These are phyloP conservation scores for Varanus salvator DNA, from an alignment of 2,113 vertebrate species.

Conservation along the genomic window DNA sequence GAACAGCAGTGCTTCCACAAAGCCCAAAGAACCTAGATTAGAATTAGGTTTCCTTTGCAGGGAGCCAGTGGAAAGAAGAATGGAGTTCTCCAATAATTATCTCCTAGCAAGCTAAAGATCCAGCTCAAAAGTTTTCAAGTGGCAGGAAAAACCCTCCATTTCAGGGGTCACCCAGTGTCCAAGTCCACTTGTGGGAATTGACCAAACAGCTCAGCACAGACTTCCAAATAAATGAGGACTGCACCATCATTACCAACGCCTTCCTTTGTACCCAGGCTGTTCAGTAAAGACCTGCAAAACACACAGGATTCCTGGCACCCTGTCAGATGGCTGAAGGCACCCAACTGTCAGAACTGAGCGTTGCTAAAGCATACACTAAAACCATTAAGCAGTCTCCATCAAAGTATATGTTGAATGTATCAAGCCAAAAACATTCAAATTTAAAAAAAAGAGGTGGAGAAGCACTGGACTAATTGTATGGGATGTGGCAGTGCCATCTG, in stretches of 20 bases:
- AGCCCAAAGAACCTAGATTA: conserved; percentile 31
- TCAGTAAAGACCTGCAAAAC: neutral
- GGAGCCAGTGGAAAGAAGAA: neutral
- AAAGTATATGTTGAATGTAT: neutral
- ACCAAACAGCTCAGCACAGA: neutral
- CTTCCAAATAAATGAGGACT: too few relatives aligned
- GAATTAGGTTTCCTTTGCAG: neutral
- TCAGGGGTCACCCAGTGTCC: neutral
- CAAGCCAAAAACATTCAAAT: neutral
- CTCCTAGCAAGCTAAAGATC: fast-evolving
- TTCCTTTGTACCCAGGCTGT: neutral
- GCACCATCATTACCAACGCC: neutral
- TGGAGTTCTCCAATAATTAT: fast-evolving
- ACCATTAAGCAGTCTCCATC: neutral
- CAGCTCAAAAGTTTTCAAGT: neutral
- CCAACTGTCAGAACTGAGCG: neutral
- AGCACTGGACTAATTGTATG: neutral
- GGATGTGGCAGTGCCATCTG: neutral
- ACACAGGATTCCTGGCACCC: neutral
- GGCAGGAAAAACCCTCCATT: neutral
- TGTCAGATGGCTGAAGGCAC: neutral
- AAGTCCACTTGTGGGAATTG: neutral
- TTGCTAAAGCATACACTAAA: neutral
- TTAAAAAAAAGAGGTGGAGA: fast-evolving
- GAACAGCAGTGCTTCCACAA: conserved; percentile 2